These are phyloP conservation scores for Neofelis nebulosa DNA, from an alignment of 2,113 vertebrate species.

Conservation along the genomic window DNA sequence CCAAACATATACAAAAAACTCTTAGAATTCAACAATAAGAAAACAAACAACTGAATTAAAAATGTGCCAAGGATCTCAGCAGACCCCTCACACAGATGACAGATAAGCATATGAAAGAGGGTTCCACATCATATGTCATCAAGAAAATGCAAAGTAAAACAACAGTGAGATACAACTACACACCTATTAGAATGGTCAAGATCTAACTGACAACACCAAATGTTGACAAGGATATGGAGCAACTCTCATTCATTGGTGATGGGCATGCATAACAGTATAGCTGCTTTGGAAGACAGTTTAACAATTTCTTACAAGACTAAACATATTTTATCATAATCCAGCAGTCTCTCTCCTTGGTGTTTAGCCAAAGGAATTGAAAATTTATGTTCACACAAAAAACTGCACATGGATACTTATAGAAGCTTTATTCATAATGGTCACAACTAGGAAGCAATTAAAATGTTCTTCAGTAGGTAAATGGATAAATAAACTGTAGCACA, in stretches of 20 bases:
- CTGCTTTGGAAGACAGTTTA: neutral
- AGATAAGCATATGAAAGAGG: no score
- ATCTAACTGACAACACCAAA: neutral
- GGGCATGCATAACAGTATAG: neutral
- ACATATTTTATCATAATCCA: neutral
- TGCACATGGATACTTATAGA: neutral
- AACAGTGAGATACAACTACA: neutral
- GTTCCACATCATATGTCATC: neutral
- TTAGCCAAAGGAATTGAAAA: neutral
- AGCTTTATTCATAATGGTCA: neutral
- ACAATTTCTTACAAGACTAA: neutral
- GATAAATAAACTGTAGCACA: neutral
- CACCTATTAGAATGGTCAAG: neutral
- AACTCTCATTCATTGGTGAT: neutral
- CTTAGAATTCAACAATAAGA: neutral
- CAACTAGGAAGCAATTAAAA: neutral
- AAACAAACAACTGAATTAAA: neutral
- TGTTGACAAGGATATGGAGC: neutral
- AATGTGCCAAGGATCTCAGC: neutral
- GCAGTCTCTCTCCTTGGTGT: neutral
- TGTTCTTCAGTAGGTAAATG: neutral
- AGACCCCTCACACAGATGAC: neutral
- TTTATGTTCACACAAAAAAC: neutral
- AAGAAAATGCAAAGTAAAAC: neutral
- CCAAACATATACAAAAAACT: neutral